Conservation (phyloP, 1,140 invertebrate genomes). For the Cherax quadricarinatus region DNA sequence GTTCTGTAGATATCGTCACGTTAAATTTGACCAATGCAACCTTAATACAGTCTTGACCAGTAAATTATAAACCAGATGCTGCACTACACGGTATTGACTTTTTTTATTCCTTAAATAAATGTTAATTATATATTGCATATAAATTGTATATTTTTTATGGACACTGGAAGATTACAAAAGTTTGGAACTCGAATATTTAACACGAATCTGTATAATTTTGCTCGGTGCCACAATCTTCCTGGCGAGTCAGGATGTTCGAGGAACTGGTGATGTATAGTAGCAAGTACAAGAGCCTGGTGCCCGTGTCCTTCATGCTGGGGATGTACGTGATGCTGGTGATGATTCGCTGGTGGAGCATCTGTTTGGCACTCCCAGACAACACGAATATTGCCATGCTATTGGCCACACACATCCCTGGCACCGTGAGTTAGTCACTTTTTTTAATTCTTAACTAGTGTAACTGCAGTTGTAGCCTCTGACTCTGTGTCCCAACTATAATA, state of each 20-base stretch:
- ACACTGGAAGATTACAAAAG: no score
- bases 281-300: slow-evolving; percentile 37
- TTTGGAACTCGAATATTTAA: no score
- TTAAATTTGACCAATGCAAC: no score
- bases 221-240: no score
- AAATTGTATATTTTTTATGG: no score
- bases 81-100: no score
- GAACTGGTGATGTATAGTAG: slow-evolving; percentile 31
- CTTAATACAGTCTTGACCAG: no score
- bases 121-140: no score
- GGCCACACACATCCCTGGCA: slow-evolving; percentile 37
- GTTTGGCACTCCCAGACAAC: slow-evolving; percentile 21
- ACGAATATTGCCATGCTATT: slow-evolving; percentile 24
- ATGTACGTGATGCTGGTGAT: slow-evolving; percentile 35
- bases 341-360: slow-evolving; percentile 14
- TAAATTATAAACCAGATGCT: no score
- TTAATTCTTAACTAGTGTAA: not conserved
- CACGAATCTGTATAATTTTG: no score
- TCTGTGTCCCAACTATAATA: not conserved
- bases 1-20: no score
- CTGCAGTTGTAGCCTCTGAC: not conserved
- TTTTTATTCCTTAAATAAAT: no score
- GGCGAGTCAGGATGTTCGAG: slow-evolving; percentile 34
- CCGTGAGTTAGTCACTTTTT: not conserved
- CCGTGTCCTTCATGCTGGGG: slow-evolving; percentile 39